Base-by-base conservation (phyloP, 1,140 invertebrate species). In the Aphelenchoides besseyi region DNA sequence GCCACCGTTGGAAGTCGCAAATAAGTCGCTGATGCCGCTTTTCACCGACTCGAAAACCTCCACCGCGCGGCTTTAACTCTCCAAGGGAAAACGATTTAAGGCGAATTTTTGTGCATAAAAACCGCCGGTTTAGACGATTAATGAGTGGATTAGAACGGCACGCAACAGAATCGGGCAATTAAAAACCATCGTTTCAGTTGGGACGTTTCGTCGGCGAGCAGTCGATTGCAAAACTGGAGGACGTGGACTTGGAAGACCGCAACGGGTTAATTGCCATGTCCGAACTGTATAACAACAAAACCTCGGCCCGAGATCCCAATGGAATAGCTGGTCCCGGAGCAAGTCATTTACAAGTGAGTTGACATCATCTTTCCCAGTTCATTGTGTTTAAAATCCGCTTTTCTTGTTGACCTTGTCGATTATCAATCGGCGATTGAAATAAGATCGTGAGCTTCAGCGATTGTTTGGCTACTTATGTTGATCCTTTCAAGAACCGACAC, bases 241-340 rank as follows among this genome's bases (percentile, higher is more conserved):
- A 72, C 29, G 59, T 72, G 18, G 70, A 72, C 32, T 61, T 72
- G 66, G 32, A 32, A 23, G 70, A 72, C 69, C 70, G 52, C n/a
- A 2, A 55, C 0, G 71, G 70, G 3, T 30, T 72, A 5, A 72
- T 72, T 36, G 71, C 70, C 55, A 72, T 72, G 70, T 41, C 70
- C 72, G 70, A 72, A 36, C 30, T 70, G 8, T 70, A 70, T 28
- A 23, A 36, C 54, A 33, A 59, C 29, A 8, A 59, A 32, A 2
- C 28, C 72, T 29, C 71, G 5, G 23, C 18, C 12, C 52, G 48
- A 32, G 28, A 55, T 33, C 28, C 61, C 8, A 29, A 28, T 52
- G 62, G 32, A 23, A 55, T 69, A 33, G 61, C 64, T 9, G 69
- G 69, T 3, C 32, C 68, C 18, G 69, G 66, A 28, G 36, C 63